phyloP scores from a whole-genome alignment of 1,140 invertebrate genomes.

The Cydia amplana region DNA sequence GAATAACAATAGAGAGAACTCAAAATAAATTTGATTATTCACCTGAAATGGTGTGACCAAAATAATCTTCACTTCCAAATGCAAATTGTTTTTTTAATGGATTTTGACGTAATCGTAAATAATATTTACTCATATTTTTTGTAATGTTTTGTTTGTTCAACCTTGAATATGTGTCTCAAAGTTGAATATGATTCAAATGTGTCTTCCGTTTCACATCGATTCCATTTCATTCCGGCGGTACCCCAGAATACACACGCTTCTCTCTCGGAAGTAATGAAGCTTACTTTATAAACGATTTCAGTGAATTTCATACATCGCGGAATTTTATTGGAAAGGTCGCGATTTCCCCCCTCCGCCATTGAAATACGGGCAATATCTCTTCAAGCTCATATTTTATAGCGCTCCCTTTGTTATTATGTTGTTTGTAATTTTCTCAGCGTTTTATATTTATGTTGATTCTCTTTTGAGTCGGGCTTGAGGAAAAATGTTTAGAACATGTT shows the following conservation, averaged over 20 bases:
- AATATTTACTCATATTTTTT: too few relatives aligned
- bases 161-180: too few relatives aligned
- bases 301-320: constrained; percentile 62
- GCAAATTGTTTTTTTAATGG: too few relatives aligned
- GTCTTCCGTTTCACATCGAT: too few relatives aligned
- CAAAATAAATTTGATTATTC: too few relatives aligned
- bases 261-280: constrained; percentile 63
- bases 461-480: constrained; percentile 22
- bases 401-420: constrained; percentile 32
- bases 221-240: neutral
- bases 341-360: constrained; percentile 47
- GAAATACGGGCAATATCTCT: constrained; percentile 46
- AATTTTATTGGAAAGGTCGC: constrained; percentile 67
- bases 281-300: constrained; percentile 70
- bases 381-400: constrained; percentile 44
- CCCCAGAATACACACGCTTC: constrained; percentile 46
- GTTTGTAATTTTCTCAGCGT: constrained; percentile 30
- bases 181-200: too few relatives aligned
- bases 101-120: too few relatives aligned
- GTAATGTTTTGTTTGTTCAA: too few relatives aligned
- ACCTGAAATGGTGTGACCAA: too few relatives aligned
- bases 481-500: constrained; percentile 16
- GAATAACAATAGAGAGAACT: too few relatives aligned
- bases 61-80: too few relatives aligned
- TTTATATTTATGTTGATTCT: constrained; percentile 27